These are phyloP conservation scores for Hemistola chrysoprasaria DNA, from an alignment of 2,888 invertebrate species.

Conservation along the genomic window DNA sequence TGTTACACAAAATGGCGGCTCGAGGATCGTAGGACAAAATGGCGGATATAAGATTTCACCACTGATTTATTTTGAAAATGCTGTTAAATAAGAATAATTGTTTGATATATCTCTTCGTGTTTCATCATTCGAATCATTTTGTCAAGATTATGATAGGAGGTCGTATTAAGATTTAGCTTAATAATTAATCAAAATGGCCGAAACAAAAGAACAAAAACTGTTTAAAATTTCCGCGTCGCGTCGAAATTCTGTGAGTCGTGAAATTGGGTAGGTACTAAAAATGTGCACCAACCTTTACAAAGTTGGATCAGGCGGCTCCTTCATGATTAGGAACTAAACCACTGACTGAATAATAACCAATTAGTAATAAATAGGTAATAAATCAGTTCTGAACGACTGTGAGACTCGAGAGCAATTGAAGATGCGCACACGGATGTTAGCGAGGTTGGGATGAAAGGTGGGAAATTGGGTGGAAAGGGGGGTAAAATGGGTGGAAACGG, in stretches of 20 bases:
- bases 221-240: too few species aligned
- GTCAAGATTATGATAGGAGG: too few species aligned
- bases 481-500: slow-evolving; percentile 1
- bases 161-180: too few species aligned
- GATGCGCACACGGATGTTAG: slow-evolving; percentile 22
- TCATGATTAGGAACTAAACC: neutral
- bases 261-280: neutral
- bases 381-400: slow-evolving; percentile 21
- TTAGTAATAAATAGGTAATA: slow-evolving; percentile 11
- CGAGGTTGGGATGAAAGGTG: slow-evolving; percentile 6
- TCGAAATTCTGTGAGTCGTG: neutral
- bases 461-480: slow-evolving; percentile 6
- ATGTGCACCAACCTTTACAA: neutral
- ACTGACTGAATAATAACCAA: neutral
- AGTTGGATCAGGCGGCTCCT: neutral
- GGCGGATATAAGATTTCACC: too few species aligned
- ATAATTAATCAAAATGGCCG: too few species aligned
- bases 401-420: slow-evolving; percentile 17
- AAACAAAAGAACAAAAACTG: too few species aligned
- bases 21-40: too few species aligned
- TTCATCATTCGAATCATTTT: too few species aligned
- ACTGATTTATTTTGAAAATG: too few species aligned
- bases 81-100: too few species aligned
- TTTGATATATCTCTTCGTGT: too few species aligned
- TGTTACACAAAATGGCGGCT: too few species aligned